Base-by-base conservation (phyloP, 2,888 invertebrate genomes). In the Trissonchulus latispiculum region DNA sequence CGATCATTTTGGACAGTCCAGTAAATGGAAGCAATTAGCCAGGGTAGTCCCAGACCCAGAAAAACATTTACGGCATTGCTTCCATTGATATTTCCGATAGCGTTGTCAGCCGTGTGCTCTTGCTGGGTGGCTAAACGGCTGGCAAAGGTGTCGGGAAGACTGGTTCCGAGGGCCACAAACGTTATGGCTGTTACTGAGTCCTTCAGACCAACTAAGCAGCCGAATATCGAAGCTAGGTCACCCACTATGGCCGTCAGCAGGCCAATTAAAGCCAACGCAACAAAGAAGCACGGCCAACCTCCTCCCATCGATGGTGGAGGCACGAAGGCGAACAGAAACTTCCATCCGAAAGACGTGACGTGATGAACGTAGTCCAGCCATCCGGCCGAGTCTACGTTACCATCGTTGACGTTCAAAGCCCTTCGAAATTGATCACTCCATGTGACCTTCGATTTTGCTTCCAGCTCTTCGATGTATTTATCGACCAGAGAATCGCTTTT, bases 51-150 rank as follows among this genome's bases (percentile, higher is more conserved):
- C 79, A 88, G 83, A 61, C 88, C 88, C 59, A 88, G 84, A 80
- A 88, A 88, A 3, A 88, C 88, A 79, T 88, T 88, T 33, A 88
- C 88, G 2, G 88, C 87, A 78, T 88, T 88, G 77, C 87, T 87
- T 62, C 88, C 88, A 35, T 87, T 88, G n/a, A 88, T 86, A 78
- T 88, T 88, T 29, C 88, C 88, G 36, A 88, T 84, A 0, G 88
- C 87, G 77, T 87, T 87, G 80, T 88, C 88, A 0, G 88, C 88
- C 71, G 84, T 82, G 76, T 85, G 85, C 78, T 88, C 88, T 79
- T 84, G 82, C 28, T 79, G 76, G 1, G 88, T 88, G 0, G 88
- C 88, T 37, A 86, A 84, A 77, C 86, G 85, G 72, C 87, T 87
- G 29, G 88, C 88, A 80, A 88, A 88, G 1, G 87, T 85, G 79